Evolutionary conservation across 2,888 invertebrate genomes (phyloP).

Genomic region (Epistrophella euchroma): DNA sequence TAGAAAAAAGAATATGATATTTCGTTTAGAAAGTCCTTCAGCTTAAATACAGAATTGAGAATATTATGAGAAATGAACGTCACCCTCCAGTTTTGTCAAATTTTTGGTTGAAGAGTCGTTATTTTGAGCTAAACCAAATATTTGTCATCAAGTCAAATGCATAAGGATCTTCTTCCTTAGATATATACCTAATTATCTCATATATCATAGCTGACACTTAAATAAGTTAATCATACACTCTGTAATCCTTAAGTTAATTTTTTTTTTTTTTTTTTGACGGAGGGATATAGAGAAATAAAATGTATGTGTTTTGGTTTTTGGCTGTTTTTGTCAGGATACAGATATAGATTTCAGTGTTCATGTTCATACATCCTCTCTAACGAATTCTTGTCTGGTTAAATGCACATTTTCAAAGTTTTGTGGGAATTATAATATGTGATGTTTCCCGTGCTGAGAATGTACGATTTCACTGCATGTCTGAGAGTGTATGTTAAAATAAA

Average conservation of each 20-base stretch:
- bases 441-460: not conserved
- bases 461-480: too few relatives aligned
- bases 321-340: not conserved
- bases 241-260: not conserved
- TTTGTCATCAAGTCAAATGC: constrained; percentile 22
- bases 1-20: not conserved
- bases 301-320: not conserved
- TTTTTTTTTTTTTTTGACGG: not conserved
- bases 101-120: not conserved
- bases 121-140: constrained; percentile 4
- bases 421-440: not conserved
- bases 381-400: not conserved
- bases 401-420: not conserved
- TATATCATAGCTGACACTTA: constrained; percentile 5
- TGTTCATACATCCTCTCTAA: not conserved
- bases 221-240: not conserved
- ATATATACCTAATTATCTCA: not conserved
- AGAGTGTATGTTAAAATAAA: not conserved
- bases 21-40: constrained; percentile 2
- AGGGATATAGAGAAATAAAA: not conserved
- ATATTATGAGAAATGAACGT: constrained; percentile 6
- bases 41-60: not conserved
- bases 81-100: not conserved
- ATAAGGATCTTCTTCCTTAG: not conserved
- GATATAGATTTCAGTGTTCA: not conserved